These are phyloP conservation scores for Malacoctenus gilli DNA, from an alignment of 2,797 vertebrate genomes.

Conservation along the genomic window DNA sequence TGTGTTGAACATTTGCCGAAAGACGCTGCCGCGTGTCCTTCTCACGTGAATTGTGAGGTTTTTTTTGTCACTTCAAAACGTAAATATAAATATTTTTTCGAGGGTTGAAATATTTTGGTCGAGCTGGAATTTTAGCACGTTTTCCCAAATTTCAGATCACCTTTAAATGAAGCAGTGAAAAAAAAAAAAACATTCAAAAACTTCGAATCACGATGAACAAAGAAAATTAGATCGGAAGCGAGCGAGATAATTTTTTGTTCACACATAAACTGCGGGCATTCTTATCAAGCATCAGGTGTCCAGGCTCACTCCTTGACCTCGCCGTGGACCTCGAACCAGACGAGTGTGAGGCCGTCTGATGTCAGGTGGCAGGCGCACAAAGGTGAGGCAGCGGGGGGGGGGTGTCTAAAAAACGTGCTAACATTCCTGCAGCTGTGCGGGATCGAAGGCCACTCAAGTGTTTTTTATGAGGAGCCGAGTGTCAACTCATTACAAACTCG, in stretches of 20 bases:
- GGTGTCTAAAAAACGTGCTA: conserved; percentile 68
- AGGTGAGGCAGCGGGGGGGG: conserved; percentile 67
- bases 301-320: conserved; percentile 49
- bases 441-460: conserved; percentile 51
- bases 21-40: too few species aligned
- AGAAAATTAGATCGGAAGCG: conserved; percentile 3
- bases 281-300: conserved; percentile 44
- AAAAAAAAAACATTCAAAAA: not conserved
- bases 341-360: conserved; percentile 66
- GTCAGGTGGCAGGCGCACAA: conserved; percentile 77
- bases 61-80: too few species aligned
- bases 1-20: too few species aligned
- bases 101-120: too few species aligned
- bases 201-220: not conserved
- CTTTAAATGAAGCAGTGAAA: too few species aligned
- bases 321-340: conserved; percentile 49
- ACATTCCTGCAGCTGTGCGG: conserved; percentile 76
- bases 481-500: conserved; percentile 75
- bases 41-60: too few species aligned
- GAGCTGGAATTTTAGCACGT: too few species aligned
- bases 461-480: conserved; percentile 63
- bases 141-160: too few species aligned
- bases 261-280: conserved; percentile 24
- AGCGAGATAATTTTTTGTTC: conserved; percentile 20
- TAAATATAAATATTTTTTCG: too few species aligned